phyloP scores from a whole-genome alignment of 1,140 invertebrate genomes.

The Drosophila mojavensis region DNA sequence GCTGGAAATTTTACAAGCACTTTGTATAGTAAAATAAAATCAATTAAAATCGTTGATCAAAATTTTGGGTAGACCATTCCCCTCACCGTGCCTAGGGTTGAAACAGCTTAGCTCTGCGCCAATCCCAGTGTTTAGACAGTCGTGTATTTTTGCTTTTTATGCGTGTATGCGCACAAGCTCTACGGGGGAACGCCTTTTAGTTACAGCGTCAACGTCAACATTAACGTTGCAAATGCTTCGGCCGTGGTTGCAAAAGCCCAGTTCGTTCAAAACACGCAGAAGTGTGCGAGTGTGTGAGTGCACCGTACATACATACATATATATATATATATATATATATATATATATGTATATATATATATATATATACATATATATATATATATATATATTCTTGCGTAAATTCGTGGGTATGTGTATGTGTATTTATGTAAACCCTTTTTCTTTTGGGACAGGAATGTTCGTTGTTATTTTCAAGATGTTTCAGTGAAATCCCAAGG shows the following conservation, averaged over 20 bases:
- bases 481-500: conserved; percentile 66
- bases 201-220: conserved; percentile 39
- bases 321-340: neutral
- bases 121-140: conserved; percentile 69
- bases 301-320: neutral
- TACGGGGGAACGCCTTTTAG: conserved; percentile 63
- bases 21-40: neutral
- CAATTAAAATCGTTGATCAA: conserved; percentile 14
- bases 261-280: conserved; percentile 13
- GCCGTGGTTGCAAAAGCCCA: conserved; percentile 39
- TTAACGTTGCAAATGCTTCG: conserved; percentile 49
- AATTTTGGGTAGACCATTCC: conserved; percentile 51
- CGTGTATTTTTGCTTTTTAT: conserved; percentile 49
- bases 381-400: neutral
- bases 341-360: conserved; percentile 3
- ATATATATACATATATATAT: neutral
- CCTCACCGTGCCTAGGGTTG: conserved; percentile 62
- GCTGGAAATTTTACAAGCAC: neutral
- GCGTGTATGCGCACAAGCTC: conserved; percentile 63
- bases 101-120: conserved; percentile 47
- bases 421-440: conserved; percentile 47
- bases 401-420: conserved; percentile 2
- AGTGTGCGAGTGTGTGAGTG: conserved; percentile 30
- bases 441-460: conserved; percentile 65
- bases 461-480: conserved; percentile 71